phyloP scores from a whole-genome alignment of 2,888 invertebrate species.

The Cheilosia urbana region DNA sequence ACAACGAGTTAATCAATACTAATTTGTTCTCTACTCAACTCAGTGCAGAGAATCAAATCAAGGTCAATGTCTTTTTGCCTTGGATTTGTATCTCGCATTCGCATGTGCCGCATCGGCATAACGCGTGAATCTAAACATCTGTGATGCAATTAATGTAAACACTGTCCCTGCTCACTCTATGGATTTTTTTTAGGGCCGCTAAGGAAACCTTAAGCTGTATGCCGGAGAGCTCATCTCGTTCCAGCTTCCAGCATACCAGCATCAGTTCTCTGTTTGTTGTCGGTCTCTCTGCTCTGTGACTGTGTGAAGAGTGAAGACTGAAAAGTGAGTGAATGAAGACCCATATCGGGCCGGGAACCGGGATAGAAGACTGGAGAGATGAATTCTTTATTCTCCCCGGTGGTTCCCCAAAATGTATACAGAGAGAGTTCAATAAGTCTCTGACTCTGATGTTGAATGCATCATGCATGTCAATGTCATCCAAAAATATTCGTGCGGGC shows the following conservation, averaged over 20 bases:
- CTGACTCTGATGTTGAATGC: too few relatives aligned
- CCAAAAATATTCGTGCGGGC: background rate
- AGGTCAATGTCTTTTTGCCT: constrained; percentile 65
- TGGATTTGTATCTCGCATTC: constrained; percentile 31
- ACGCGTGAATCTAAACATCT: constrained; percentile 62
- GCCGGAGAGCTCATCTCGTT: too few relatives aligned
- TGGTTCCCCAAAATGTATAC: background rate
- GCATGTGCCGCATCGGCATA: background rate
- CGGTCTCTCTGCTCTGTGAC: background rate
- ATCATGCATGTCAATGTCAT: too few relatives aligned
- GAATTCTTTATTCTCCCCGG: background rate
- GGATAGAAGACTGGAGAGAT: background rate
- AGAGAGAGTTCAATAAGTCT: background rate
- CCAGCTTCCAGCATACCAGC: too few relatives aligned
- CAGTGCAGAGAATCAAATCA: constrained; percentile 30
- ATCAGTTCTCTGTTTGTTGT: too few relatives aligned
- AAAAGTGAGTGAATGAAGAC: too few relatives aligned
- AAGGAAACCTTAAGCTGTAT: too few relatives aligned
- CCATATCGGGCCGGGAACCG: too few relatives aligned
- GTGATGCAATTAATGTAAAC: constrained; percentile 14
- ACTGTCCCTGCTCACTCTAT: background rate
- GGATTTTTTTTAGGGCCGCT: too few relatives aligned
- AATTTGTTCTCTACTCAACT: constrained; percentile 23
- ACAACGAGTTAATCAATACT: constrained; percentile 42
- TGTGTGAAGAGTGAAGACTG: too few relatives aligned